phyloP scores from a whole-genome alignment of 2,113 vertebrate species.

The Brachypteracias leptosomus region DNA sequence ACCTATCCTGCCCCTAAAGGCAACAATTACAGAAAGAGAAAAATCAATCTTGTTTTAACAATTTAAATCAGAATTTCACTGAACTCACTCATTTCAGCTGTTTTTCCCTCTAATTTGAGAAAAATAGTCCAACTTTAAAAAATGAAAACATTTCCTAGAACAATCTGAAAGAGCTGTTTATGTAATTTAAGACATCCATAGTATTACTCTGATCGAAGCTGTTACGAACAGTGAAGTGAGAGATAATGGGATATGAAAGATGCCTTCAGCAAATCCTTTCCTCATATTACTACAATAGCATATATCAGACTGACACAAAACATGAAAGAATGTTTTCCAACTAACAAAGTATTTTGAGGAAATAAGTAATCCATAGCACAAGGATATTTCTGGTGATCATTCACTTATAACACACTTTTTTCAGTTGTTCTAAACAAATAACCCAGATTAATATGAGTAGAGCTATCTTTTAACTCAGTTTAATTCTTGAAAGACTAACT shows the following conservation, averaged over 20 bases:
- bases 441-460: not conserved
- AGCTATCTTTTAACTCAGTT: not conserved
- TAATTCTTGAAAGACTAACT: not conserved
- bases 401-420: not conserved
- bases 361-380: not conserved
- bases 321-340: not conserved
- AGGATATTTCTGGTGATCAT: not conserved
- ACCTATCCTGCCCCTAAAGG: not conserved
- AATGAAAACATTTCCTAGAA: not conserved
- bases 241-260: not conserved
- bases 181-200: not conserved
- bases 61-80: not conserved
- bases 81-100: not conserved
- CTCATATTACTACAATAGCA: not conserved
- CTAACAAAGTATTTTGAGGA: not conserved
- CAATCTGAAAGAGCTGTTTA: not conserved
- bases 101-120: not conserved
- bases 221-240: not conserved
- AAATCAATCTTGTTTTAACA: not conserved
- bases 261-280: not conserved
- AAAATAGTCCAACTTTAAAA: not conserved
- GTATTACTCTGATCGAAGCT: not conserved
- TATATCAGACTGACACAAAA: not conserved
- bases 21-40: not conserved
- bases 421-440: not conserved